Conservation (phyloP, 2,888 invertebrate species). For the Disparrhopalites patrizii region DNA sequence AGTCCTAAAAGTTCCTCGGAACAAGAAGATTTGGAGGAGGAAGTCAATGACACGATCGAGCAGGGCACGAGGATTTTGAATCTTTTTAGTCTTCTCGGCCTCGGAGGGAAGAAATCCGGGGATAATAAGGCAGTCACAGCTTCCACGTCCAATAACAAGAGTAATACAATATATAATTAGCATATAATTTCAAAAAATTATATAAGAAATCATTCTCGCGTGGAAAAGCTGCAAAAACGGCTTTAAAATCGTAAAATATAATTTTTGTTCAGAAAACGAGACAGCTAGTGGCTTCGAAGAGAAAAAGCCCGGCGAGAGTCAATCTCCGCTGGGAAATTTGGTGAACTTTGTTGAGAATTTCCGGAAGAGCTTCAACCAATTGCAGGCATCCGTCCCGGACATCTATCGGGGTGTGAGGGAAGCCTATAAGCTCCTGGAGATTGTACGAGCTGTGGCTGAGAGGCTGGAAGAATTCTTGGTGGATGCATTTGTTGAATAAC, state of each 20-base stretch:
- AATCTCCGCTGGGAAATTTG: too few species aligned
- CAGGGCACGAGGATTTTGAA: constrained; percentile 20
- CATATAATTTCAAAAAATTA: too few species aligned
- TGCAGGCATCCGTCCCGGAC: constrained; percentile 20
- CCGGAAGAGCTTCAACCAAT: constrained; percentile 16
- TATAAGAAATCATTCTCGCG: too few species aligned
- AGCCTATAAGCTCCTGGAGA: constrained; percentile 17
- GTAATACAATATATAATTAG: too few species aligned
- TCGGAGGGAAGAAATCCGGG: background rate
- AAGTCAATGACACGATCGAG: background rate
- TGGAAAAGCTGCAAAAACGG: too few species aligned
- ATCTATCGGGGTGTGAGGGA: constrained; percentile 23
- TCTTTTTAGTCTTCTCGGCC: constrained; percentile 13
- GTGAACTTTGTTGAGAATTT: constrained; percentile 19
- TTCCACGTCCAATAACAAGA: too few species aligned
- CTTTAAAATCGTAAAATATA: background rate
- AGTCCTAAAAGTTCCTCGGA: background rate
- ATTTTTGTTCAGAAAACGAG: constrained; percentile 25
- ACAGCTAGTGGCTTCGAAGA: constrained; percentile 23
- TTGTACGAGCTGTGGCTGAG: constrained; percentile 6
- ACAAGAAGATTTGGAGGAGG: background rate
- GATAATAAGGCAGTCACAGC: too few species aligned
- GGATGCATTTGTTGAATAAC: too few species aligned
- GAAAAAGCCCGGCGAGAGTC: background rate
- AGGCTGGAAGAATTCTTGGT: constrained; percentile 12